Evolutionary conservation across 1,140 invertebrate species (phyloP), one percentile per base, ranked within the genome.

Genomic region (Pseudomyrmex sp.): DNA sequence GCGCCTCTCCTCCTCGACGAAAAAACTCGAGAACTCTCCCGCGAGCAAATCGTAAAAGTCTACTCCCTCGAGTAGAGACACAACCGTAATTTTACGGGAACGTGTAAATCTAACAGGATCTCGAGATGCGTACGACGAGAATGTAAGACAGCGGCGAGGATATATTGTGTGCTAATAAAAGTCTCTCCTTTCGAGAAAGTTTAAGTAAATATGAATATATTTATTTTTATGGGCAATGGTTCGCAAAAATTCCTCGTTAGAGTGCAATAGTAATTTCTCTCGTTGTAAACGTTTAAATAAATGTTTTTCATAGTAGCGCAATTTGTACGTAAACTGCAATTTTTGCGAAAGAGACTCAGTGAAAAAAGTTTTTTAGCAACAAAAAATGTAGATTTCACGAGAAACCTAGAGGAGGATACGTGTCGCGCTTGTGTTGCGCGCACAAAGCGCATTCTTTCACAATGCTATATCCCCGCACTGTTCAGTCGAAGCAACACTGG

Each of bases 391-490:
- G 20, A 59, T 61, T 74, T 44, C 46, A 61, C 26, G 3, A 35
- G 18, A 58, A 58, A 8, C 8, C 8, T n/a, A 15, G 20, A 52
- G 23, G 20, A 46, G 12, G 18, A 35, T 35, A 35, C 35, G 35
- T 70, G 35, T 13, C 52, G 54, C 52, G 54, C 18, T 12, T 56
- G 74, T 23, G 20, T 79, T 79, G 10, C 56, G 48, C 35, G 15
- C 20, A 44, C 54, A 69, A 69, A 26, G 76, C 54, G 46, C 52
- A 26, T 59, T 48, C 76, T 79, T 79, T 35, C 76, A 70, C 54
- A 70, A 79, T 69, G 10, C 7, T 58, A n/a, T 13, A 46, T 48
- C 20, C 13, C 18, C 20, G 63, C 52, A 44, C 50, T 15, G 76
- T 58, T 69, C 65, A 70, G 20, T 54, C 18, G 23, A 46, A 44